Percentiles rank a stretch among this genome's conserved stretches.
These are phyloP conservation scores for Eueremaeus valkanovi DNA, from an alignment of 2,888 invertebrate genomes.

Conservation along the genomic window DNA sequence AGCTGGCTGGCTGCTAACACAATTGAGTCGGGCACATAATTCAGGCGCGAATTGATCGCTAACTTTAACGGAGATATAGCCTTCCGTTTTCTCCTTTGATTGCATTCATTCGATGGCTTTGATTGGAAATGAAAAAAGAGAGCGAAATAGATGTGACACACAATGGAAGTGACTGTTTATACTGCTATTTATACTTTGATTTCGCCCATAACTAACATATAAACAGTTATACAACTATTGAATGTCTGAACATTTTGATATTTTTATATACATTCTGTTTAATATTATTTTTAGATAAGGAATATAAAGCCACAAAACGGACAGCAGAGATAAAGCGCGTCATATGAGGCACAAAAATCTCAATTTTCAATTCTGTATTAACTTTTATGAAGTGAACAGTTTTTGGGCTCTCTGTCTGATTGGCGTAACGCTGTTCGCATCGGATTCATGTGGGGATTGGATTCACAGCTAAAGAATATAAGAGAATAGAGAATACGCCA, in stretches of 20 bases:
- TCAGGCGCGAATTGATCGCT: neutral
- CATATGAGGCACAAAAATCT: constrained; percentile 28
- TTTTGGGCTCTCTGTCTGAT: constrained; percentile 18
- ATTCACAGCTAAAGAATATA: neutral
- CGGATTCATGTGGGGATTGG: constrained; percentile 22
- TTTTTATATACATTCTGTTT: constrained; percentile 23
- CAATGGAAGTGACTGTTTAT: constrained; percentile 6
- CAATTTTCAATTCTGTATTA: constrained; percentile 27
- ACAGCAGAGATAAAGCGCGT: constrained; percentile 22
- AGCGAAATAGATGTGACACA: neutral
- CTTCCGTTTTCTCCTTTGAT: constrained; percentile 22
- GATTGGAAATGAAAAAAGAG: constrained; percentile 21
- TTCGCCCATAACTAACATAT: constrained; percentile 15
- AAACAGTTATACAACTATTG: constrained; percentile 1
- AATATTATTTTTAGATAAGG: constrained; percentile 17
- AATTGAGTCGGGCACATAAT: neutral
- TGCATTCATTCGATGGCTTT: constrained; percentile 14
- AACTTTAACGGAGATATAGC: constrained; percentile 18
- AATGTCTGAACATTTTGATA: constrained; percentile 27
- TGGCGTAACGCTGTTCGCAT: constrained; percentile 13
- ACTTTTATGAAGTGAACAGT: constrained; percentile 31
- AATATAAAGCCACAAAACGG: constrained; percentile 31
- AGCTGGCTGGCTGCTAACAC: neutral
- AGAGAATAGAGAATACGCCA: neutral
- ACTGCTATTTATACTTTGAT: neutral